These are phyloP conservation scores for Melierax canorus DNA, from an alignment of 2,113 vertebrate genomes.

Conservation along the genomic window DNA sequence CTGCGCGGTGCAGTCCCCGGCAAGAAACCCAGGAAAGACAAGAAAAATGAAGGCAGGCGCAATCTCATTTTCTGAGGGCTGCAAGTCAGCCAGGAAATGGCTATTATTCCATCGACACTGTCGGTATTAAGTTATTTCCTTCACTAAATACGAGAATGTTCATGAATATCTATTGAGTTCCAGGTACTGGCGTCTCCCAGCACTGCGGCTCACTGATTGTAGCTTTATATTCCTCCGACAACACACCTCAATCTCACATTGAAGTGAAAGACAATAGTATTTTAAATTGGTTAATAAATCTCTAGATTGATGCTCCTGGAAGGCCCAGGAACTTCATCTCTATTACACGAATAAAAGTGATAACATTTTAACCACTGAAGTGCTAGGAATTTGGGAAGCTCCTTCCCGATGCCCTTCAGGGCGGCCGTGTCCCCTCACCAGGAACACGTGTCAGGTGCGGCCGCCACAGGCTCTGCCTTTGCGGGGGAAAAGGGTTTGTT, in stretches of 20 bases:
- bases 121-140: conserved; percentile 99
- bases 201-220: conserved; percentile 86
- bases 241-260: conserved; percentile 91
- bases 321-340: conserved; percentile 84
- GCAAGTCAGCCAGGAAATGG: conserved; percentile 99
- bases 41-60: conserved; percentile 96
- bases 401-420: conserved; percentile 36
- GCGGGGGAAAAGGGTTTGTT: neutral
- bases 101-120: conserved; percentile 98
- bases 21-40: conserved; percentile 88
- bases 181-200: conserved; percentile 88
- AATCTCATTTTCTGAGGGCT: conserved; percentile 99
- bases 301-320: conserved; percentile 86
- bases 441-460: fast-evolving
- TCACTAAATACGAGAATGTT: conserved; percentile 99
- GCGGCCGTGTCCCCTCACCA: fast-evolving
- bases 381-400: conserved; percentile 57
- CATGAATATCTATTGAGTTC: conserved; percentile 99
- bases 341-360: conserved; percentile 81
- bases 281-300: conserved; percentile 99
- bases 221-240: conserved; percentile 89
- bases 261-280: conserved; percentile 99
- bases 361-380: conserved; percentile 74
- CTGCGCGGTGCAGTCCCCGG: conserved; percentile 68
- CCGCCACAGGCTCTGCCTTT: fast-evolving